These are phyloP conservation scores for Erannis defoliaria DNA, from an alignment of 2,888 invertebrate genomes.

Conservation along the genomic window DNA sequence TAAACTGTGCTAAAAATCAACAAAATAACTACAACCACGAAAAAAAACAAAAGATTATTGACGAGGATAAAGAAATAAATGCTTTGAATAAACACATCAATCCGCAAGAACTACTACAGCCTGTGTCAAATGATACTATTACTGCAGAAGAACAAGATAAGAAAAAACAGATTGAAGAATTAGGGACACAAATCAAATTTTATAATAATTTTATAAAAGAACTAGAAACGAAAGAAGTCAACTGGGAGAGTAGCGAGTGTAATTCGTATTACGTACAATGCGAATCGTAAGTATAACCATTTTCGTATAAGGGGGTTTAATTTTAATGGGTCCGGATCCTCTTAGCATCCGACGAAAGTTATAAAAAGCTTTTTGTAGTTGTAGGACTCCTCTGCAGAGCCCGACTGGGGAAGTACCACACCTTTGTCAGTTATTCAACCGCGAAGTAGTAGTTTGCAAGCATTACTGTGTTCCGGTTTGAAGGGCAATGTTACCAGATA, in stretches of 20 bases:
- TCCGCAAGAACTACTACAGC: neutral
- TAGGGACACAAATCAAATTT: conserved; percentile 12
- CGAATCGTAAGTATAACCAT: conserved; percentile 34
- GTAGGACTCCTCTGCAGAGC: too few relatives aligned
- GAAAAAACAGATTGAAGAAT: neutral
- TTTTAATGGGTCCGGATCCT: too few relatives aligned
- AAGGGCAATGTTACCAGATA: too few relatives aligned
- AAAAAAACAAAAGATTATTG: neutral
- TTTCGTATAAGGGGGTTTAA: too few relatives aligned
- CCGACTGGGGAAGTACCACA: too few relatives aligned
- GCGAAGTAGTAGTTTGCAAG: too few relatives aligned
- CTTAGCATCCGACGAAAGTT: too few relatives aligned
- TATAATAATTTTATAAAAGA: conserved; percentile 6
- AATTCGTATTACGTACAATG: conserved; percentile 26
- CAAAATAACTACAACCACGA: neutral
- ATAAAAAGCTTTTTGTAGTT: too few relatives aligned
- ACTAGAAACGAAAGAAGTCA: conserved; percentile 36
- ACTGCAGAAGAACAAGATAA: neutral
- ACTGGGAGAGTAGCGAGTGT: neutral
- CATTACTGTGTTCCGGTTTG: too few relatives aligned
- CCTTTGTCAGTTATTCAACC: too few relatives aligned
- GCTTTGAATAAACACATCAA: neutral
- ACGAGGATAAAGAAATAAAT: conserved; percentile 1
- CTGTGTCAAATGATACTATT: neutral
- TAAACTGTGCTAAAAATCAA: neutral